Conservation (phyloP, 2,888 invertebrate genomes). For the Caenorhabditis macrosperma region DNA sequence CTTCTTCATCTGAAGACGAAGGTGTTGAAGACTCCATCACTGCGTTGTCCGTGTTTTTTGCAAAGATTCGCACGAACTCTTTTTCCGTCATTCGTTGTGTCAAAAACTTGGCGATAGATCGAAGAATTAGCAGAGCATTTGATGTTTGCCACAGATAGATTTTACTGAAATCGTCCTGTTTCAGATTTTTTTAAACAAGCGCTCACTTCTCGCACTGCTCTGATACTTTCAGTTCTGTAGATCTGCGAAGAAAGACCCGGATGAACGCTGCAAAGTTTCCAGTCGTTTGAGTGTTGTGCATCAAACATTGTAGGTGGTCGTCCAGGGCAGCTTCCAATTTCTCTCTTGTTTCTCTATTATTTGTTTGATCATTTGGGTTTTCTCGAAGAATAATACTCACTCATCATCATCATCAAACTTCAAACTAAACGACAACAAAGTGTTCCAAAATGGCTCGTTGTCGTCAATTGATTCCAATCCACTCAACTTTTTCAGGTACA, state of each 20-base stretch:
- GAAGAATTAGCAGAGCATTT: constrained; percentile 92
- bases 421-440: constrained; percentile 88
- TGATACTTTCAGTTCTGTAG: constrained; percentile 89
- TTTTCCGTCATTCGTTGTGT: constrained; percentile 93
- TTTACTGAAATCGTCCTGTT: constrained; percentile 83
- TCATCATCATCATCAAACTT: constrained; percentile 75
- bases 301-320: constrained; percentile 85
- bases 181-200: background rate
- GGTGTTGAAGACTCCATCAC: constrained; percentile 8
- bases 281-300: constrained; percentile 90
- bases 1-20: constrained; percentile 41
- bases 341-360: constrained; percentile 60
- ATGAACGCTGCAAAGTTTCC: constrained; percentile 93
- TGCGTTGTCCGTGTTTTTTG: constrained; percentile 37
- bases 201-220: constrained; percentile 91
- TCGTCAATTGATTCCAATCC: constrained; percentile 86
- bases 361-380: background rate
- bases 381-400: constrained; percentile 55
- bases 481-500: constrained; percentile 68
- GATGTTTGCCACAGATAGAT: constrained; percentile 93
- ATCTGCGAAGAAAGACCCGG: constrained; percentile 89
- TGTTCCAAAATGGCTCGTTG: constrained; percentile 95
- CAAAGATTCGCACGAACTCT: constrained; percentile 84
- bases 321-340: constrained; percentile 88
- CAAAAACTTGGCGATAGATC: constrained; percentile 88